Evolutionary conservation across 2,888 invertebrate species (phyloP).

Genomic region (Ceratothoa steindachneri): DNA sequence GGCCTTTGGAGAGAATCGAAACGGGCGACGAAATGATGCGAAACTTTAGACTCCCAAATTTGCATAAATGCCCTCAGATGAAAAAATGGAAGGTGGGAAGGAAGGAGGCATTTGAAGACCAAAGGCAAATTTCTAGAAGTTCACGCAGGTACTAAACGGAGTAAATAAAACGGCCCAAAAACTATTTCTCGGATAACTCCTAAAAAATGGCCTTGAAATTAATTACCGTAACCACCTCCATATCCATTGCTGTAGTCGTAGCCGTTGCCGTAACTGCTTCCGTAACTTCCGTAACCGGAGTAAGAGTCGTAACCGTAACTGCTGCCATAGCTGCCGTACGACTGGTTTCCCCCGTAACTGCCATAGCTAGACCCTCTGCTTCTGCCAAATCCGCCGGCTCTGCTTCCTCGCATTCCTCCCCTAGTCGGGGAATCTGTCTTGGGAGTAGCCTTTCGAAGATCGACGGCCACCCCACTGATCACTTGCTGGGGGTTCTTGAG

Average conservation of each 20-base stretch:
- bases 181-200: no score
- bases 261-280: constrained; percentile 3
- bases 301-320: constrained; percentile 31
- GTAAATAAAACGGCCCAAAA: no score
- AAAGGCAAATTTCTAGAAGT: no score
- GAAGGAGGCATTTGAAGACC: no score
- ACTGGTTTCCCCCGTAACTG: constrained; percentile 19
- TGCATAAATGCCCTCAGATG: no score
- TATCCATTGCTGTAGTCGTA: constrained; percentile 40
- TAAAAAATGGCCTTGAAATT: no score
- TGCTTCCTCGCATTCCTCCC: constrained; percentile 54
- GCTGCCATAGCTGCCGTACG: constrained; percentile 25
- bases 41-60: no score
- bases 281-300: constrained; percentile 34
- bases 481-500: constrained; percentile 87
- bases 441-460: constrained; percentile 91
- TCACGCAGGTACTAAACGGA: no score
- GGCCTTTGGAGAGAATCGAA: no score
- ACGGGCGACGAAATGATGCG: no score
- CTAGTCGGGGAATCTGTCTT: constrained; percentile 58
- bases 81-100: no score
- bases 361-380: constrained; percentile 54
- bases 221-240: constrained; percentile 8
- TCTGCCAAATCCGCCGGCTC: constrained; percentile 51
- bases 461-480: constrained; percentile 89